Percentiles rank a stretch among this genome's conserved stretches.
Conservation (phyloP, 2,797 vertebrate species). For the Acanthiza pusilla region DNA sequence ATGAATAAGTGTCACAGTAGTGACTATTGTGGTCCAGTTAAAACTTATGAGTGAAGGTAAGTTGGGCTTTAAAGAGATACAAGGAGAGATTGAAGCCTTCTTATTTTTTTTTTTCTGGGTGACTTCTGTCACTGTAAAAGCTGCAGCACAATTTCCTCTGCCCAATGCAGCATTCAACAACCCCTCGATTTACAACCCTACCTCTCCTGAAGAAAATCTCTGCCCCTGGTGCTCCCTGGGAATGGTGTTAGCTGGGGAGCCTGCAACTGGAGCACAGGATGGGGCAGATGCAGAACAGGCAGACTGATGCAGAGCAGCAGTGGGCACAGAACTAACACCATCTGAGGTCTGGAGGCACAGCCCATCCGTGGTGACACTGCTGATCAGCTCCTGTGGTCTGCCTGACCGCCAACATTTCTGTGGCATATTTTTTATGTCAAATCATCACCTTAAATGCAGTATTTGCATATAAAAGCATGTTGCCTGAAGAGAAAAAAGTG, state of each 20-base stretch:
- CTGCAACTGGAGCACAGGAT: background rate
- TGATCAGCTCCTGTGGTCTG: background rate
- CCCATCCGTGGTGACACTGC: background rate
- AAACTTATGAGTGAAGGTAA: background rate
- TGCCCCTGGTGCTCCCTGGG: background rate
- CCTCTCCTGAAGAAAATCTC: background rate
- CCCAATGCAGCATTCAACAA: rapidly evolving
- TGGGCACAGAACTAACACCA: background rate
- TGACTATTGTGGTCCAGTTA: background rate
- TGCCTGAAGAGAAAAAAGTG: background rate
- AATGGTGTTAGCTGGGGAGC: rapidly evolving
- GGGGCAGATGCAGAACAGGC: background rate
- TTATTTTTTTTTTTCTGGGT: background rate
- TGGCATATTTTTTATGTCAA: background rate
- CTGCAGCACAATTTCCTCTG: background rate
- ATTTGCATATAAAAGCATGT: background rate
- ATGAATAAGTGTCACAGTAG: background rate
- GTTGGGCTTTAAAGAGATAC: background rate
- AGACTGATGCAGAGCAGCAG: background rate
- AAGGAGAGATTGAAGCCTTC: background rate
- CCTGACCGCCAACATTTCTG: background rate
- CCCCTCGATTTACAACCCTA: background rate
- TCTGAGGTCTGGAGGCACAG: background rate
- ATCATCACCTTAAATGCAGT: background rate
- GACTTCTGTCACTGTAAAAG: background rate